Evolutionary conservation across 2,113 vertebrate genomes (phyloP), one percentile per base, ranked within the genome.

Genomic region (Callipepla californica): DNA sequence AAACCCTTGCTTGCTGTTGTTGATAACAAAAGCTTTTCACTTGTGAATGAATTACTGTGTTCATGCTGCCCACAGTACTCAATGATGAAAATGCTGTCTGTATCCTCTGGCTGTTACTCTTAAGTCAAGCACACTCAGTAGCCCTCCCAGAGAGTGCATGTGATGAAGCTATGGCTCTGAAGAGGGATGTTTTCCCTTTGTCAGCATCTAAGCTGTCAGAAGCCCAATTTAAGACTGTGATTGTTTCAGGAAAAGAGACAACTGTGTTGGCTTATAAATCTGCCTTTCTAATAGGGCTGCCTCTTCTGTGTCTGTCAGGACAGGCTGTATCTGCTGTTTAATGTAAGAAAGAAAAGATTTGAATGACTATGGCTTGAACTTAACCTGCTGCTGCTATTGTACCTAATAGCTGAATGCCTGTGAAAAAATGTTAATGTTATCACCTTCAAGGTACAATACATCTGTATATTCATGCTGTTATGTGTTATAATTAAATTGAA

Each of bases 171-270:
- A 1, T 53, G 68, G 59, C 77, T 94, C 62, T 75, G 44, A 78
- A 84, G 89, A 67, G 69, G 16, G 22, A 42, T 61, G 26, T 89
- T 90, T 80, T 40, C 50, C 79, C 57, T 63, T 19, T 74, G 23
- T 78, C 69, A 87, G 34, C 47, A 23, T 83, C 80, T 80, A 74
- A 89, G 61, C 16, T 77, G 42, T 77, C 68, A 58, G 65, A 62
- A 90, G 55, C 72, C 45, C 76, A 74, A 12, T 90, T 93, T 88
- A 70, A 88, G 63, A 53, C 30, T 92, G 30, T 15, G 13, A 30
- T 90, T 88, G 12, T 77, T 95, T 86, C 65, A 55, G 55, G 47
- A 63, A 74, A 59, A 93, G 42, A 89, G 92, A 28, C 51, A 66
- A 62, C 80, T 66, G 67, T 80, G 13, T 66, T 0, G 1, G 8